phyloP scores from a whole-genome alignment of 2,888 invertebrate genomes.

The Oxycera nigricornis region DNA sequence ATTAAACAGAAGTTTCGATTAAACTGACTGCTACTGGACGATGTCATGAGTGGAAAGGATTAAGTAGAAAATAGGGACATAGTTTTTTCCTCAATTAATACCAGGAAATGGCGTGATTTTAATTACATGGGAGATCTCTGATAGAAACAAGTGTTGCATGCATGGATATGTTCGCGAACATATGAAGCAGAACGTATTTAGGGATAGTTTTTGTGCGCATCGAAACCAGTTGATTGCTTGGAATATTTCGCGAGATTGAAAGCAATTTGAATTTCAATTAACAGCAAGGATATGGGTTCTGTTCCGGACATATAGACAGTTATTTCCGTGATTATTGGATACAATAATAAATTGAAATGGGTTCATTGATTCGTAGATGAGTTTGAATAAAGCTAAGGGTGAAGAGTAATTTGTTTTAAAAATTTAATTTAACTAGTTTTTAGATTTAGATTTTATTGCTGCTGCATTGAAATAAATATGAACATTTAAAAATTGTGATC shows the following conservation, averaged over 20 bases:
- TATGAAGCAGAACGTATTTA: background rate
- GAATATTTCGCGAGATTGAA: slow-evolving; percentile 10
- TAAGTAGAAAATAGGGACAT: background rate
- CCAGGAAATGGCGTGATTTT: slow-evolving; percentile 31
- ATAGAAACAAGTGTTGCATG: slow-evolving; percentile 12
- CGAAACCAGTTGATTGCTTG: background rate
- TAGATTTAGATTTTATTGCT: too few relatives aligned
- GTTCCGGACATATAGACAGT: slow-evolving; percentile 21
- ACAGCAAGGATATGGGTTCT: slow-evolving; percentile 31
- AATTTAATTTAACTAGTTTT: too few relatives aligned
- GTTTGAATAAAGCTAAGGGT: too few relatives aligned
- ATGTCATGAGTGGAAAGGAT: background rate
- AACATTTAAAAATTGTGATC: too few relatives aligned
- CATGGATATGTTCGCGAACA: background rate
- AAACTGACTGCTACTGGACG: background rate
- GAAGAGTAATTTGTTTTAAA: too few relatives aligned
- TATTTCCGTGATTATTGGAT: slow-evolving; percentile 19
- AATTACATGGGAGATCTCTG: background rate
- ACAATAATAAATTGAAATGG: background rate
- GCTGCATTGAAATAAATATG: too few relatives aligned
- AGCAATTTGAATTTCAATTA: slow-evolving; percentile 39
- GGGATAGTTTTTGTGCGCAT: slow-evolving; percentile 2
- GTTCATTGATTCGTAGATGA: too few relatives aligned
- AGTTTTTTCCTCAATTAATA: slow-evolving; percentile 31
- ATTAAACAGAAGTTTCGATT: slow-evolving; percentile 20